phyloP scores from a whole-genome alignment of 2,797 vertebrate genomes.

The Lepus oiostolus region DNA sequence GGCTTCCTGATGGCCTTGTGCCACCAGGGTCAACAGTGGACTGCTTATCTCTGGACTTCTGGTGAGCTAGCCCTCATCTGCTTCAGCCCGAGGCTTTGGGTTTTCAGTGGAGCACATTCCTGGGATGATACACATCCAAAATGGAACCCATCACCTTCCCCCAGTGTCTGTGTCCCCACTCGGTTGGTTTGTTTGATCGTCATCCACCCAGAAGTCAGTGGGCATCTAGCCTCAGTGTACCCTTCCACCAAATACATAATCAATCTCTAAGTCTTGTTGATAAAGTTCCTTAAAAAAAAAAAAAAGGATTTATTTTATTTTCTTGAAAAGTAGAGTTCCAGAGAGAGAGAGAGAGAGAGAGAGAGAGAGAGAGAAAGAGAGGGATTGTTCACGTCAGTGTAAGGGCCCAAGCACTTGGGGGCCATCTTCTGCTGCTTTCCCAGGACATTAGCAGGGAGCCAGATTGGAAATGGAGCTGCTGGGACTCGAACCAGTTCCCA shows the following conservation, averaged over 20 bases:
- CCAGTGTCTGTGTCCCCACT: not conserved
- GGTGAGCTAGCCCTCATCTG: not conserved
- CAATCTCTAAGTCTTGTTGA: not conserved
- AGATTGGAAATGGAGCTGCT: too few relatives aligned
- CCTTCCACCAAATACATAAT: not conserved
- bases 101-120: not conserved
- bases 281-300: too few relatives aligned
- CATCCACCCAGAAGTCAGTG: not conserved
- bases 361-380: too few relatives aligned
- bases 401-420: too few relatives aligned
- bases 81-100: not conserved
- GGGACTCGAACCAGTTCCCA: too few relatives aligned
- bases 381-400: too few relatives aligned
- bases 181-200: not conserved
- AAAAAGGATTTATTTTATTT: too few relatives aligned
- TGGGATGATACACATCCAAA: not conserved
- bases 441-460: too few relatives aligned
- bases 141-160: not conserved
- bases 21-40: too few relatives aligned
- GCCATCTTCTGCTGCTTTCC: too few relatives aligned
- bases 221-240: not conserved
- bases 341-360: too few relatives aligned
- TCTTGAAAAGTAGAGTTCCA: too few relatives aligned
- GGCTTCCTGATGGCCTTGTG: not conserved
- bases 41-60: not conserved